Base-by-base conservation (phyloP, 2,113 vertebrate genomes). In the Hippocampus zosterae region DNA sequence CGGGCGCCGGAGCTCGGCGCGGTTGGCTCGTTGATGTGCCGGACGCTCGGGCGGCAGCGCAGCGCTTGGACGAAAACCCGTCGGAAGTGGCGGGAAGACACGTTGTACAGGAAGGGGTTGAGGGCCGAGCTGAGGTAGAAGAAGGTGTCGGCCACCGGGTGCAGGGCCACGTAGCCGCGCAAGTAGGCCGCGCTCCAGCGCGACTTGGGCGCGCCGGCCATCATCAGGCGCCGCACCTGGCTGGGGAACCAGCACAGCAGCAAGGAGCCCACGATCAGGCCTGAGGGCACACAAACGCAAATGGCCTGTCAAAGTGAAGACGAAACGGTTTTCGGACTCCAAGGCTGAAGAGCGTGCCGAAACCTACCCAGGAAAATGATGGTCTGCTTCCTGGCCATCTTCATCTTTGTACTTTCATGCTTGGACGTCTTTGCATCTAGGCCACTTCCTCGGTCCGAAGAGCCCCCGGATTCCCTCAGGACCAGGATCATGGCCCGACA, bases 81-180 rank as follows among this genome's bases (percentile, higher is more conserved):
- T 67, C 96, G 91, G 90, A 99, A 99, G 86, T 98, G 96, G 61
- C 52, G 90, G 0, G 97, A 99, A 2, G 97, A 98, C 57, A 98
- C 82, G 76, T 94, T 98, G 90, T 98, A 99, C 25, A 99, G 93
- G 33, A 99, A 92, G 0, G 96, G 96, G 89, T 98, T 99, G 78
- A 98, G 71, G 63, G 96, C 95, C 0, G 97, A 99, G 90, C 97
- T 99, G 23, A 98, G 90, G 89, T 97, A 99, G 91, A 99, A 99
- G 92, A 97, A 98, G 67, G 87, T 92, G 81, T 98, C 88, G 0
- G 94, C 90, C 27, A 98, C 89, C 0, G 94, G 96, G 1, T 95
- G 91, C 3, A 99, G 93, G 29, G 2, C 85, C 72, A 95, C 73
- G 68, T 95, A 98, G 0, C 74, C 90, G 21, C 0, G 74, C 88